Evolutionary conservation across 1,140 invertebrate species (phyloP), one percentile per base, ranked within the genome.

Genomic region (Drosophila eugracilis): DNA sequence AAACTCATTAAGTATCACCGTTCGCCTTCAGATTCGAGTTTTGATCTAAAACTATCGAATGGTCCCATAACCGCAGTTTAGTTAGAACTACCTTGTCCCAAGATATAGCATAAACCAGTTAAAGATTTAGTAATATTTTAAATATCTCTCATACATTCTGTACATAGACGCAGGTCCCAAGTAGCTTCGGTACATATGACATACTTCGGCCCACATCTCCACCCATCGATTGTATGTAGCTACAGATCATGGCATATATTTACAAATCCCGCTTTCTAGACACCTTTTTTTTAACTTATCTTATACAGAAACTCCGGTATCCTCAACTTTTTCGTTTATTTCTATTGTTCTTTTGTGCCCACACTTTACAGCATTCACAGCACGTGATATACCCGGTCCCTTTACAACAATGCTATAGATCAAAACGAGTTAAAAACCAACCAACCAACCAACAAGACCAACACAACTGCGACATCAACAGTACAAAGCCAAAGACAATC

Each of bases 291-390:
- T 58, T 22, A 62, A 32, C 30, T 12, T 42, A 53, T 10, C 19
- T n/a, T 19, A 22, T 30, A 63, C 26, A 14, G 39, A 34, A 26
- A 22, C 36, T 75, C 66, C 49, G 26, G 30, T 62, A 58, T 79
- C 53, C 48, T 69, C 37, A 41, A 71, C 49, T 58, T 70, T 84
- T 55, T 41, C 37, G 60, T 67, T 65, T 12, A 52, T 63, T 63
- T 81, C 30, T 30, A 48, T 67, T 70, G 54, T 79, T 67, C 45
- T 75, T 79, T 75, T 88, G 53, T 71, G 78, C 59, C 69, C 74
- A 88, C 84, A 90, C 67, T 80, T 90, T 89, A 70, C 88, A 90
- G 88, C 88, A 72, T 90, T 88, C 83, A 90, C 88, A 75, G 71
- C 78, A 84, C 76, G 77, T 69, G 85, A 89, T 74, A 89, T 89